Base-by-base conservation (phyloP, 2,888 invertebrate species). In the Macaria liturata region DNA sequence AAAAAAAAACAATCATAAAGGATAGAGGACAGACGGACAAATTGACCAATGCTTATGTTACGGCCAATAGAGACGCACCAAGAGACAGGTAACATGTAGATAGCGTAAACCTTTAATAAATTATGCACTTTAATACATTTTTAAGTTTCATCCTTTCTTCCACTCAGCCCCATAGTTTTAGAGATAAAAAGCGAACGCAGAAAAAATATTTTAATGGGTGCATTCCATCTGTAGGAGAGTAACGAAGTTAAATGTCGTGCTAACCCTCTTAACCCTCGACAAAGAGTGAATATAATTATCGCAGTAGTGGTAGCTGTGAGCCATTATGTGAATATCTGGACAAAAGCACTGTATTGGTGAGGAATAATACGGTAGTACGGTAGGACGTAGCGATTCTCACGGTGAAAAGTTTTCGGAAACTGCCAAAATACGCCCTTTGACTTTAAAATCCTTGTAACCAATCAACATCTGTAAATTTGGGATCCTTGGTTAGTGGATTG, bases 1-100 rank as follows among this genome's bases (percentile, higher is more conserved):
- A 85, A 86, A 87, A 88, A 83, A 87, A 88, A 83, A 39, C 79
- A 75, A 80, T 81, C 76, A 81, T 83, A 83, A 80, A 78, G 79
- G 83, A 83, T 83, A 74, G 75, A 74, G 75, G 71, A 75, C 71
- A 72, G 72, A 68, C 68, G 72, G 79, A 87, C 86, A 86, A 86
- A 86, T 88, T 84, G 84, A 83, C 81, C 76, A 75, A 78, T 81
- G 83, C 79, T 80, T 81, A 78, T 74, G 74, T 67, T 72, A 76
- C 68, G 64, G 65, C 65, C 67, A 83, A 84, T 83, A 84, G 78
- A 75, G 80, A 63, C 64, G 69, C 66, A 71, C 73, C 72, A 66
- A 69, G 69, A 73, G 72, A 73, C 78, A 70, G 60, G 51, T 71
- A 66, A 65, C 68, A 58, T 64, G 62, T 63, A 68, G 83, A 85